Conservation (phyloP, 2,797 vertebrate species). For the Neosilurus hyrtlii region DNA sequence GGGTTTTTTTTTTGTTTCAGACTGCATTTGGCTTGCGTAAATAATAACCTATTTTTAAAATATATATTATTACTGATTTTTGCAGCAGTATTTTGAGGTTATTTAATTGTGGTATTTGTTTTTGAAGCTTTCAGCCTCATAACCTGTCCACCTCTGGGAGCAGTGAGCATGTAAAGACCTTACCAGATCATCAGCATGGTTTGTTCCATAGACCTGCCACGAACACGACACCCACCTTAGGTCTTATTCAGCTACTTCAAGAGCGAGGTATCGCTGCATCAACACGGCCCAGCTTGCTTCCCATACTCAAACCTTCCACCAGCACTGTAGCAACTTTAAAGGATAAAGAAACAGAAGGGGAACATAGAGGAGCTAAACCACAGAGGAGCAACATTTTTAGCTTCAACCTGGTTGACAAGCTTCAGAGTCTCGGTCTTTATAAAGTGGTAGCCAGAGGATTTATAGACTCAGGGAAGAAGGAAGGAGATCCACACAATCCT, state of each 20-base stretch:
- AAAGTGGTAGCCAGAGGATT: constrained; percentile 74
- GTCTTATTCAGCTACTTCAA: constrained; percentile 76
- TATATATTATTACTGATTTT: not conserved
- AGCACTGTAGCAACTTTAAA: constrained; percentile 11
- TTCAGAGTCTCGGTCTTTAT: constrained; percentile 76
- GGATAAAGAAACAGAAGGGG: constrained; percentile 29
- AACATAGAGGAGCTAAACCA: not conserved
- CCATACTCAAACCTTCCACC: constrained; percentile 36
- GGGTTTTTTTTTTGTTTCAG: not conserved
- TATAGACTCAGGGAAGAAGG: constrained; percentile 36
- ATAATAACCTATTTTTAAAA: not conserved
- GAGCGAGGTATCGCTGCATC: constrained; percentile 75
- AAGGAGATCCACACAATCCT: constrained; percentile 32
- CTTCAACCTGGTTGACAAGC: constrained; percentile 80
- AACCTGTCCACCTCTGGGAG: constrained; percentile 77
- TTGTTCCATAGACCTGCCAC: constrained; percentile 30
- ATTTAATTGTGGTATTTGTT: not conserved
- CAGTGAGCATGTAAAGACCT: constrained; percentile 73
- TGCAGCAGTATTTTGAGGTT: not conserved
- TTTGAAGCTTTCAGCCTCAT: constrained; percentile 73
- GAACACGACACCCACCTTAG: constrained; percentile 55
- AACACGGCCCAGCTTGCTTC: constrained; percentile 28
- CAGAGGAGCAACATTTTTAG: constrained; percentile 73
- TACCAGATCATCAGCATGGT: constrained; percentile 45
- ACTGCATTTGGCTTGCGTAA: not conserved